A percentile compares a stretch with the other conserved stretches of the same genome.
Evolutionary conservation across 2,888 invertebrate genomes (phyloP).

Genomic region (Monoplex corrugatus): DNA sequence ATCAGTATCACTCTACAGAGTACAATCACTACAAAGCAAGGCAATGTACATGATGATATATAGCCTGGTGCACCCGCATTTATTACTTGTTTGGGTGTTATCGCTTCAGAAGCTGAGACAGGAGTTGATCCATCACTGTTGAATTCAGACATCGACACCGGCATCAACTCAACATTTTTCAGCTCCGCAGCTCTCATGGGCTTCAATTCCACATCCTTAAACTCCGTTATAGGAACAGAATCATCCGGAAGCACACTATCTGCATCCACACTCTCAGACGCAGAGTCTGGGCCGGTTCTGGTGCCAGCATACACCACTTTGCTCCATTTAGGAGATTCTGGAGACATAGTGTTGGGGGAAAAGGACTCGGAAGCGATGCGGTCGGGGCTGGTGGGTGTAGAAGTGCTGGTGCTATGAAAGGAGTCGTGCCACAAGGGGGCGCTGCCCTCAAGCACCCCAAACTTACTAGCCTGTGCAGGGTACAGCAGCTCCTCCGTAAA

Average conservation of each 20-base stretch:
- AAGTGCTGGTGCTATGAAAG: constrained; percentile 21
- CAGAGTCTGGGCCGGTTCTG: constrained; percentile 37
- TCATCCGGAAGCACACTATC: constrained; percentile 46
- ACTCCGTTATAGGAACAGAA: constrained; percentile 5
- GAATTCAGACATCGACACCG: neutral
- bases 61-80: neutral
- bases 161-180: constrained; percentile 7
- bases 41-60: neutral
- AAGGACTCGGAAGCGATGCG: neutral
- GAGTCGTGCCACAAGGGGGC: constrained; percentile 46
- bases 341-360: neutral
- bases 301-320: constrained; percentile 46
- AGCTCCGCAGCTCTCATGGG: neutral
- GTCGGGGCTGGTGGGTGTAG: neutral
- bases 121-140: neutral
- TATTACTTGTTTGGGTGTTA: constrained; percentile 29
- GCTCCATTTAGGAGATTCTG: constrained; percentile 21
- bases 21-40: neutral
- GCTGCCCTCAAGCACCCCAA: neutral
- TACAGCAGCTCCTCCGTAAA: constrained; percentile 69
- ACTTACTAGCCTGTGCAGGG: constrained; percentile 60
- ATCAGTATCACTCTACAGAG: neutral
- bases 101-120: neutral
- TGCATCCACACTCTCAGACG: constrained; percentile 32
- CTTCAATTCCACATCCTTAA: neutral